A percentile compares a stretch with the other conserved stretches of the same genome.
Conservation (phyloP, 2,797 vertebrate genomes). For the Poeciliopsis presidionis region DNA sequence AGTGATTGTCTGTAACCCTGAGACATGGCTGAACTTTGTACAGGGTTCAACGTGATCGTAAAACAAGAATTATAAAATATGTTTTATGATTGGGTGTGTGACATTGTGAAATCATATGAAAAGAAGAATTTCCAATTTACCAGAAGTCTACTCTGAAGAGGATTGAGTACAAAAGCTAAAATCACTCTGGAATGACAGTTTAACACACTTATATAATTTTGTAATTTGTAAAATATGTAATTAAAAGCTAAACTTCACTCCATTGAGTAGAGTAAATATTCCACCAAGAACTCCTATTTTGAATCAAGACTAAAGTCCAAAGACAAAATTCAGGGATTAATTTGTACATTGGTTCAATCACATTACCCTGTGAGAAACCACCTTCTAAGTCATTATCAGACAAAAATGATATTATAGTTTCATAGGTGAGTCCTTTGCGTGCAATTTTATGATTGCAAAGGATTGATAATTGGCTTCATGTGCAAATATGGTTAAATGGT, state of each 20-base stretch:
- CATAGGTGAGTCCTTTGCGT: background rate
- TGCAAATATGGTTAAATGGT: background rate
- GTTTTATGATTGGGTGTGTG: background rate
- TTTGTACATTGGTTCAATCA: background rate
- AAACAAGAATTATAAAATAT: conserved; percentile 11
- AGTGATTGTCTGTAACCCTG: background rate
- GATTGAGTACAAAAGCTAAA: background rate
- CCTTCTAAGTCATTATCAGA: background rate
- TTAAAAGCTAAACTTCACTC: background rate
- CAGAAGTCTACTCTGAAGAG: background rate
- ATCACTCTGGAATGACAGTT: background rate
- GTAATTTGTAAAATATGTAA: background rate
- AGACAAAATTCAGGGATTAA: background rate
- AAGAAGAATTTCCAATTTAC: background rate
- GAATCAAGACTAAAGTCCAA: background rate
- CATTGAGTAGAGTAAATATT: background rate
- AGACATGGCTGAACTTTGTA: conserved; percentile 9
- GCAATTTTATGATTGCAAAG: conserved; percentile 8
- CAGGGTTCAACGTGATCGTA: conserved; percentile 14
- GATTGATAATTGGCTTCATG: background rate
- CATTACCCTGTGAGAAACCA: background rate
- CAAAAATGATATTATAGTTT: background rate
- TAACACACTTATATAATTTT: background rate
- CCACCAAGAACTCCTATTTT: background rate
- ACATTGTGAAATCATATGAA: background rate